Evolutionary conservation across 2,797 vertebrate genomes (phyloP), one percentile per base, ranked within the genome.

Genomic region (Melopsittacus undulatus): DNA sequence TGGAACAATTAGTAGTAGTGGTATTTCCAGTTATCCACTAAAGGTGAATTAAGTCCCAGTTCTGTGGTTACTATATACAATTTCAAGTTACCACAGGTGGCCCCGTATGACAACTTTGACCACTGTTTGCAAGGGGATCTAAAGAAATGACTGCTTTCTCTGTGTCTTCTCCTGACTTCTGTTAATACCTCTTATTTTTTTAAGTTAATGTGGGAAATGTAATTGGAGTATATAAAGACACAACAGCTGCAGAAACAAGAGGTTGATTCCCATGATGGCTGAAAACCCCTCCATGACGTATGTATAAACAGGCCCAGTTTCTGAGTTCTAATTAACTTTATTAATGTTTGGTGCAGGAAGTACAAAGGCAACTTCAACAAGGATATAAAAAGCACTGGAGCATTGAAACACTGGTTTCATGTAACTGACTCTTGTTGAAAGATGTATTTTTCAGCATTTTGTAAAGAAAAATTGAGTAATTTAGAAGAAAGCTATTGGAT

Each of bases 271-370:
- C 45, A 69, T 5, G 63, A 75, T 4, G 54, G 81, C 81, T 83
- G 77, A 87, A 75, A 92, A 76, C 27, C 43, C 56, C 52, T 79
- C 66, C 56, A 32, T 62, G 67, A 82, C 27, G 32, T 38, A 87
- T 62, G 84, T 91, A 94, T 91, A 96, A 95, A 95, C 67, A 94
- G 82, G 89, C 48, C 54, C 49, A 73, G 72, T 82, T 93, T 97
- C 94, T 4, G 5, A 95, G 81, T 97, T 97, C 90, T 97, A 97
- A 96, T 97, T 97, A 97, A 97, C 91, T 98, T 97, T 97, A 97
- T 98, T 97, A 97, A 95, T 97, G 90, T 94, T 96, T 94, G 92
- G 93, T 97, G 93, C 80, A 94, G 89, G 94, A 96, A 95, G 88
- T 94, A 97, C 70, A 78, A 97, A 95, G 86, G 94, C 94, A 97